Evolutionary conservation across 1,140 invertebrate species (phyloP), one percentile per base, ranked within the genome.

Genomic region (Eufriesea mexicana): DNA sequence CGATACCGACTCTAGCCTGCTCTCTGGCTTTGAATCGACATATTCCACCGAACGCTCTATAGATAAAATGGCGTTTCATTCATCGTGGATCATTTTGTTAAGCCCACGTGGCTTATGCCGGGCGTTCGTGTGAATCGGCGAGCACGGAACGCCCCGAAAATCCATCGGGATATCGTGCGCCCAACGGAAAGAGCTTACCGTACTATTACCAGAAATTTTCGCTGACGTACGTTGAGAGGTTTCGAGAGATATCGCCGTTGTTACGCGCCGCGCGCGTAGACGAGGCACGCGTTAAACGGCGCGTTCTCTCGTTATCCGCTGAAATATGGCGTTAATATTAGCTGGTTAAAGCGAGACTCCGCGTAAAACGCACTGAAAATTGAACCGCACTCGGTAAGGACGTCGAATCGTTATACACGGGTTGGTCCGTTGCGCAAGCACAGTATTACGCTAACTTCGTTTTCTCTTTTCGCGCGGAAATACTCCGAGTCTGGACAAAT

Each of bases 11-110:
- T 62, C 28, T n/a, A 25, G n/a, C 7, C 18, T 2, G 23, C 8
- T 59, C 62, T 81, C 25, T 81, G 71, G 59, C 79, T n/a, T 5
- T 16, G 81, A 64, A 72, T 62, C 75, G 81, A 67, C 81, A 49
- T 49, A 42, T 62, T 76, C 59, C 25, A 28, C 7, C 64, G 35
- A 28, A n/a, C 20, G 25, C 16, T 51, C 54, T 49, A 47, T 51
- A 42, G 74, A 67, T 76, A 51, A 59, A 83, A 76, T 77, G 51
- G 61, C 71, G 75, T 90, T 91, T 92, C 90, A 93, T 92, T 92
- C 91, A 91, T 90, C 89, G 86, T 86, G 79, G 77, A 84, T 89
- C 90, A 89, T 92, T 89, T 89, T 84, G 82, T 83, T 77, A 84
- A 90, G 83, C 68, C 85, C 67, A 79, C 75, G 82, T 74, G 66